Evolutionary conservation across 2,113 vertebrate species (phyloP), one percentile per base, ranked within the genome.

Genomic region (Agapornis roseicollis): DNA sequence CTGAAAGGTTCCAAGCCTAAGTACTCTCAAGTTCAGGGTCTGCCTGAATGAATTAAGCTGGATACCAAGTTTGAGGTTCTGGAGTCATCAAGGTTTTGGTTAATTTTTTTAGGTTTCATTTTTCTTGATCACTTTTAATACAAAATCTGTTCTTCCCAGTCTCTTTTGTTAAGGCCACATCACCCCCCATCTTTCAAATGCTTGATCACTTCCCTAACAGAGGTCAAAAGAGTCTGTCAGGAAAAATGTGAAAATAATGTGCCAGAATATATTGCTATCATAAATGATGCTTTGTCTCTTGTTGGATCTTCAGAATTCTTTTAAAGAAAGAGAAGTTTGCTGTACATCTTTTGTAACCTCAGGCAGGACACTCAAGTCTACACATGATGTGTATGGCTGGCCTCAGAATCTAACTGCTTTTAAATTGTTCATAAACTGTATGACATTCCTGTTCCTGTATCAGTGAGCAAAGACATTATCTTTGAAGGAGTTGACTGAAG

Each of bases 311-410:
- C 68, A 74, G 49, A 77, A 6, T 66, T 56, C 23, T 85, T 81
- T 87, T 65, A 53, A 77, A 77, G 61, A 64, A 79, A 78, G 60
- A 89, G 28, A 81, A 89, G 49, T 70, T 58, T 81, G 33, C 39
- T 88, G 63, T 93, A 88, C 71, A 87, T 95, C 91, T 95, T 81
- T 74, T 18, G 28, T 91, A 73, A 90, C 89, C 94, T 85, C 74
- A 58, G 93, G 71, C 79, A 80, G 91, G 74, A 80, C 71, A 5
- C 66, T 91, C 52, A 60, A 65, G 89, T 39, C 53, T 72, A 55
- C 46, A 35, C 41, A 53, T 23, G 53, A 89, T 60, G 71, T 89
- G 66, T 71, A 82, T 89, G 89, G 81, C 76, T 90, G 69, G 55
- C 76, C 80, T 63, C 49, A 80, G 73, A 91, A 78, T 73, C 64